These are phyloP conservation scores for Thermophis baileyi DNA, from an alignment of 2,113 vertebrate genomes.

Conservation along the genomic window DNA sequence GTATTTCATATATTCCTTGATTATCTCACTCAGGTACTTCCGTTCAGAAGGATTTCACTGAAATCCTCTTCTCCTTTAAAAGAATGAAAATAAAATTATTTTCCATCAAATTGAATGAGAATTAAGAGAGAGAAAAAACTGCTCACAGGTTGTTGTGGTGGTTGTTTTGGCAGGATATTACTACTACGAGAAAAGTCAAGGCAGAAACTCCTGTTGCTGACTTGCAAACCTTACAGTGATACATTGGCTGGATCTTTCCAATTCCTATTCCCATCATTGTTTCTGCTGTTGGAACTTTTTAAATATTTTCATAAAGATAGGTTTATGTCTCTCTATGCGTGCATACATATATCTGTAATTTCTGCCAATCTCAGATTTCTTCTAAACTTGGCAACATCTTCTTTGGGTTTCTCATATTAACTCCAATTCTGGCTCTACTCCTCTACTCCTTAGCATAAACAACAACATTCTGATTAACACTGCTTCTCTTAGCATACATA, in stretches of 20 bases:
- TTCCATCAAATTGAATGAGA: background rate
- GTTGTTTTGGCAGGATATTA: background rate
- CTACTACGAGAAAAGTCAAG: background rate
- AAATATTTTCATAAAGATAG: no score
- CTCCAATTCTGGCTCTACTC: background rate
- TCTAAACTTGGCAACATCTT: background rate
- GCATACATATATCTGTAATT: background rate
- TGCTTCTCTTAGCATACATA: background rate
- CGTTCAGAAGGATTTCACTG: background rate
- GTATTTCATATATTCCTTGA: background rate
- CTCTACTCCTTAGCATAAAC: background rate
- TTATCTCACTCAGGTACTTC: background rate
- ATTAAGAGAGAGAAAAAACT: background rate
- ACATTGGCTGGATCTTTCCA: no score
- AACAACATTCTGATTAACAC: background rate
- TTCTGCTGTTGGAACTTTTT: background rate
- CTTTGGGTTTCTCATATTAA: background rate
- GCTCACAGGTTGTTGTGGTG: background rate
- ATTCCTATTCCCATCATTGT: background rate
- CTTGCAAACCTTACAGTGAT: no score
- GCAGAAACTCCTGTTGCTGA: no score
- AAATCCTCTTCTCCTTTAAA: background rate
- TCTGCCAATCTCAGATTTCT: background rate
- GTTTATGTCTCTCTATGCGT: no score
- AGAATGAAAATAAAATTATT: background rate